phyloP scores from a whole-genome alignment of 2,888 invertebrate genomes.

The Serripes groenlandicus region DNA sequence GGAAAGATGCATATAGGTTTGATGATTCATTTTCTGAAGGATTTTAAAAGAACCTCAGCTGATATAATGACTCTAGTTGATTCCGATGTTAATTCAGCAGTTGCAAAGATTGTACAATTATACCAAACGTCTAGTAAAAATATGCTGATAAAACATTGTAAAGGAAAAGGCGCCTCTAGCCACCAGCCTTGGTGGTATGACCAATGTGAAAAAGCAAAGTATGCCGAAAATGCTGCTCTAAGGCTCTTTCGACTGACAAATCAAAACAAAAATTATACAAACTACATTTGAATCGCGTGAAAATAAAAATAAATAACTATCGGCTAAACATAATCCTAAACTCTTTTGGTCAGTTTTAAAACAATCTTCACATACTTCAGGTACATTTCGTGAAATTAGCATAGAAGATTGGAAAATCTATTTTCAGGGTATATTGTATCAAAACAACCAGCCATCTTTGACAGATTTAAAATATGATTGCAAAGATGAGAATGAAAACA shows the following conservation, averaged over 20 bases:
- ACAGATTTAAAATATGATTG: background rate
- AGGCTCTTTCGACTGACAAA: background rate
- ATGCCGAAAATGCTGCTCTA: background rate
- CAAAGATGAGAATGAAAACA: background rate
- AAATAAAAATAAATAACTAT: background rate
- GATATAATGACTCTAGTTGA: background rate
- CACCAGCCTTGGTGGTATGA: constrained; percentile 4
- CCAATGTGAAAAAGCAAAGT: constrained; percentile 4
- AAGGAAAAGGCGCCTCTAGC: no score
- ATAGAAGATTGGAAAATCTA: background rate
- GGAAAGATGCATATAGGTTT: background rate
- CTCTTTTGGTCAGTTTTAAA: background rate
- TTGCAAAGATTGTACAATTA: background rate
- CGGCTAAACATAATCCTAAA: background rate
- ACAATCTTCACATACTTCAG: background rate
- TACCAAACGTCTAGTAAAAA: background rate
- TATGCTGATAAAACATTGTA: background rate
- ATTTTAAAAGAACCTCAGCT: background rate
- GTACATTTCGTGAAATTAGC: background rate
- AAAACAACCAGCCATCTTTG: background rate
- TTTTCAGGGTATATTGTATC: background rate
- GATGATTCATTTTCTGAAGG: background rate
- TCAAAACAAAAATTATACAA: background rate
- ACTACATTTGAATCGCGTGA: background rate
- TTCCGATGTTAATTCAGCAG: background rate